A percentile compares a stretch with the other conserved stretches of the same genome.
phyloP scores from a whole-genome alignment of 2,797 vertebrate species.

The Betta splendens region DNA sequence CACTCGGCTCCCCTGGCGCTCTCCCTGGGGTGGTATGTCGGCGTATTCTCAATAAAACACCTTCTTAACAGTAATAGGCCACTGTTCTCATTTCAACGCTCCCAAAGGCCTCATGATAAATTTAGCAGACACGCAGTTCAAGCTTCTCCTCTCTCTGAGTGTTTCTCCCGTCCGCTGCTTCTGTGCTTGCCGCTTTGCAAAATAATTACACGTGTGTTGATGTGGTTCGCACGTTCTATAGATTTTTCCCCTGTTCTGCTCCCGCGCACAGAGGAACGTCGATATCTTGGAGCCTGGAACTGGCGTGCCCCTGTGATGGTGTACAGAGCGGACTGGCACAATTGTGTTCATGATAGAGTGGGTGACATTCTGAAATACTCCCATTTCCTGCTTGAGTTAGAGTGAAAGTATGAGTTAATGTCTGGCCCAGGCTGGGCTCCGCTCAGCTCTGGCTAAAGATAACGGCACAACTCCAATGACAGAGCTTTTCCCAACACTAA shows the following conservation, averaged over 20 bases:
- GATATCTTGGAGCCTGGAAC: constrained; percentile 66
- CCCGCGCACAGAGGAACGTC: constrained; percentile 50
- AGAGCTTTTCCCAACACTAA: constrained; percentile 64
- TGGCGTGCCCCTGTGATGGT: constrained; percentile 57
- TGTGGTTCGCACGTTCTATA: constrained; percentile 60
- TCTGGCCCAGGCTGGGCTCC: constrained; percentile 65
- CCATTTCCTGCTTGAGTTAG: constrained; percentile 75
- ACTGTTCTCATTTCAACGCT: constrained; percentile 90
- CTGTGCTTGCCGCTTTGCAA: constrained; percentile 61
- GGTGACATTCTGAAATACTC: constrained; percentile 77
- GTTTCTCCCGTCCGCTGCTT: constrained; percentile 75
- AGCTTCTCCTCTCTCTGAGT: constrained; percentile 77
- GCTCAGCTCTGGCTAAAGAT: constrained; percentile 62
- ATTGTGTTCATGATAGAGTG: constrained; percentile 73
- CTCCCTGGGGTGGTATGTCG: constrained; percentile 81
- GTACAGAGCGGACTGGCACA: constrained; percentile 66
- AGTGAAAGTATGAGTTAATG: constrained; percentile 79
- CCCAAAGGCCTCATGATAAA: constrained; percentile 91
- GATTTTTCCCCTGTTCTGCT: constrained; percentile 34
- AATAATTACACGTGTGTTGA: constrained; percentile 79
- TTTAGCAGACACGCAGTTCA: constrained; percentile 90
- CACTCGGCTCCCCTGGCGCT: constrained; percentile 71
- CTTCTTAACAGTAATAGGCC: constrained; percentile 92
- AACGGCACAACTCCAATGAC: constrained; percentile 72
- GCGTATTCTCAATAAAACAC: constrained; percentile 94